A percentile compares a stretch with the other conserved stretches of the same genome.
These are phyloP conservation scores for Oligia fasciuncula DNA, from an alignment of 2,888 invertebrate genomes.

Conservation along the genomic window DNA sequence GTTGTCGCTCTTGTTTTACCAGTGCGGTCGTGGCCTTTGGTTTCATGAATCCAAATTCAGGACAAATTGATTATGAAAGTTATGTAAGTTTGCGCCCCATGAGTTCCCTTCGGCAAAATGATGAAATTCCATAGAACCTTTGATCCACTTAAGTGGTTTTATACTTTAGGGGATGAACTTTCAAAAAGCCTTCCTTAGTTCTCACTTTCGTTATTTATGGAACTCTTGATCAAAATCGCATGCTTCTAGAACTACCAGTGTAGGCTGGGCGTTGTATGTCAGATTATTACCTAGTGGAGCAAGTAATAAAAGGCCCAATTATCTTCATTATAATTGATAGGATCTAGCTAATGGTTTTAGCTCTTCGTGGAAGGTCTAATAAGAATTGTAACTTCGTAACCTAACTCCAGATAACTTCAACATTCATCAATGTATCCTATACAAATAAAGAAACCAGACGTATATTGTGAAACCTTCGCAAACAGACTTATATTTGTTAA, in stretches of 20 bases:
- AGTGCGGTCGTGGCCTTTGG: constrained; percentile 18
- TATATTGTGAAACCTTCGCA: constrained; percentile 22
- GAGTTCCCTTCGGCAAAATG: not conserved
- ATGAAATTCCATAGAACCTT: not conserved
- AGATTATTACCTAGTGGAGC: not conserved
- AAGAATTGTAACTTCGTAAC: constrained; percentile 2
- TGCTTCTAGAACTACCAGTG: not conserved
- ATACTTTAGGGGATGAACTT: not conserved
- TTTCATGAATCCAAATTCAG: constrained; percentile 29
- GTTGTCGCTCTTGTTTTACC: constrained; percentile 29
- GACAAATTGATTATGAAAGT: constrained; percentile 12
- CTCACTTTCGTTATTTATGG: not conserved
- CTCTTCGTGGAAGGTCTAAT: not conserved
- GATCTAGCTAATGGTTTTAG: not conserved
- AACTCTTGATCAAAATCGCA: not conserved
- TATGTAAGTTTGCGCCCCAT: not conserved
- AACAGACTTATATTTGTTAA: constrained; percentile 39
- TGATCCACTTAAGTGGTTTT: not conserved
- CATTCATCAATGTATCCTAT: constrained; percentile 24
- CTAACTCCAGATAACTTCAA: constrained; percentile 11
- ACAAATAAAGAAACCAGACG: constrained; percentile 26
- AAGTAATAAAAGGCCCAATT: not conserved
- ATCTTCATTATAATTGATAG: constrained; percentile 8
- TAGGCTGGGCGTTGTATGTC: not conserved
- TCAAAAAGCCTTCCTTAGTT: not conserved